These are phyloP conservation scores for Harlomillsia oculata DNA, from an alignment of 1,140 invertebrate genomes.

Conservation along the genomic window DNA sequence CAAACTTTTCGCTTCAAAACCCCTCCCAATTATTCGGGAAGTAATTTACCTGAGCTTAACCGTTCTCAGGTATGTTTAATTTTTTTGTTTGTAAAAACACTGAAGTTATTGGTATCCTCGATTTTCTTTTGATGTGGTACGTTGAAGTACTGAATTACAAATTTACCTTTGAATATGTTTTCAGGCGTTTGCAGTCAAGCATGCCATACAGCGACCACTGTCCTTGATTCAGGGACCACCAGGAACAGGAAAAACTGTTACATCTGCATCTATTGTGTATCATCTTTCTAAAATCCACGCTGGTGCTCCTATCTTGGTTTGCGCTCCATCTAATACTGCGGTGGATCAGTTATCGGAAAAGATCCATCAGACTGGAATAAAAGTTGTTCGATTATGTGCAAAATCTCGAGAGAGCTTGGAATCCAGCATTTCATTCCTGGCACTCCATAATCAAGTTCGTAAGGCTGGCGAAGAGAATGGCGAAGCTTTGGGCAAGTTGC, in stretches of 20 bases:
- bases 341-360: slow-evolving; percentile 99
- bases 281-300: slow-evolving; percentile 90
- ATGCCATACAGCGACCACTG: slow-evolving; percentile 90
- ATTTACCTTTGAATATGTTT: slow-evolving; percentile 16
- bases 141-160: background rate
- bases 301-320: slow-evolving; percentile 88
- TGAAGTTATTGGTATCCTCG: background rate
- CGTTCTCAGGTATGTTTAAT: slow-evolving; percentile 58
- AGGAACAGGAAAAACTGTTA: slow-evolving; percentile 95
- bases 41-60: slow-evolving; percentile 94
- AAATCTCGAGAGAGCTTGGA: slow-evolving; percentile 97
- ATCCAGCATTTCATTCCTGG: slow-evolving; percentile 92
- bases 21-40: slow-evolving; percentile 93
- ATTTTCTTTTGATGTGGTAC: background rate
- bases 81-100: background rate
- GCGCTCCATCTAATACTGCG: slow-evolving; percentile 97
- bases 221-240: slow-evolving; percentile 80
- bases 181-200: slow-evolving; percentile 97
- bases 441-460: slow-evolving; percentile 93
- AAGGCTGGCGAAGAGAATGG: slow-evolving; percentile 68
- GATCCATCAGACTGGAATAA: slow-evolving; percentile 93
- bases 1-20: slow-evolving; percentile 78
- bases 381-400: slow-evolving; percentile 92
- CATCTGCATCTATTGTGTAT: slow-evolving; percentile 97
- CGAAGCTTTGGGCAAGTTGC: slow-evolving; percentile 85